These are phyloP conservation scores for Hydrozoanthus gracilis DNA, from an alignment of 92 coral and sea anemone genomes.

Conservation along the genomic window DNA sequence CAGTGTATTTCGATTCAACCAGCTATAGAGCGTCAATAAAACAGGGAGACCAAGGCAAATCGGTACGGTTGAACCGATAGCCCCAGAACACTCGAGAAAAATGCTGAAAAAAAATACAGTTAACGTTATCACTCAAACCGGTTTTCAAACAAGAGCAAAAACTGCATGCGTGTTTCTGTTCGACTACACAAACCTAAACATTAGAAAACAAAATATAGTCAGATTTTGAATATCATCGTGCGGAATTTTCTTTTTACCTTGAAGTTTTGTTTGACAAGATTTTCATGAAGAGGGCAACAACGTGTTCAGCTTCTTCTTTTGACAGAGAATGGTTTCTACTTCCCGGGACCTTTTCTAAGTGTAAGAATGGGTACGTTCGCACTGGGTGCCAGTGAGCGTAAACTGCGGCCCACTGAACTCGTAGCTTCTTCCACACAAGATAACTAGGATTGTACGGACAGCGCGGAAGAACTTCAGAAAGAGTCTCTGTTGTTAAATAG, in stretches of 20 bases:
- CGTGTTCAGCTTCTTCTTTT: background rate
- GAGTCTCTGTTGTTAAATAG: background rate
- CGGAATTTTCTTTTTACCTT: conserved; percentile 2
- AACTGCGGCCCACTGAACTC: conserved; percentile 19
- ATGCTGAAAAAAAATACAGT: no score
- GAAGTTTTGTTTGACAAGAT: background rate
- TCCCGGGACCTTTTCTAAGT: background rate
- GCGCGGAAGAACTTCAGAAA: background rate
- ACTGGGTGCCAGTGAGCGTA: conserved; percentile 28
- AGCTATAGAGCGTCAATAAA: no score
- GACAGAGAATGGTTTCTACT: conserved; percentile 16
- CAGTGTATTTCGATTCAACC: no score
- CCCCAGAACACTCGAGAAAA: no score
- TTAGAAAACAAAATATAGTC: no score
- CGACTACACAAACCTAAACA: no score
- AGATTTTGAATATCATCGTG: no score
- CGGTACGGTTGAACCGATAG: no score
- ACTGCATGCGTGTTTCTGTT: no score
- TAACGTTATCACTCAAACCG: no score
- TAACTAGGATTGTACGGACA: conserved; percentile 33
- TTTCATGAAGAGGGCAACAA: conserved; percentile 28
- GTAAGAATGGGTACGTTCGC: conserved; percentile 5
- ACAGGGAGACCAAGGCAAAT: no score
- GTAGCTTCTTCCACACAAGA: background rate
- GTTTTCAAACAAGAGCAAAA: no score